Evolutionary conservation across 1,140 invertebrate genomes (phyloP), one percentile per base, ranked within the genome.

Genomic region (Scaptomyza hsui): DNA sequence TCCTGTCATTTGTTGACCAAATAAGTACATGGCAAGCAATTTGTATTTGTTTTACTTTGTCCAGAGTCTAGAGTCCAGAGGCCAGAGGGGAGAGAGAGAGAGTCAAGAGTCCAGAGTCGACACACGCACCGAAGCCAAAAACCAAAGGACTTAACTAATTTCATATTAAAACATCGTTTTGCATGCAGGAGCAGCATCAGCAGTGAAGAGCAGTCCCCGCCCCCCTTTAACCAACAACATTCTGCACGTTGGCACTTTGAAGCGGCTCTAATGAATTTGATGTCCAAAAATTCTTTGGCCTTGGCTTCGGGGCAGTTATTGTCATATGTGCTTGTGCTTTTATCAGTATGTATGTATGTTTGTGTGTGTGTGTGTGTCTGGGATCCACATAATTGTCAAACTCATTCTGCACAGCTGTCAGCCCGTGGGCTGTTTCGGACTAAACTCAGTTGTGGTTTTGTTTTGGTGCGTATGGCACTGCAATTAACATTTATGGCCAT

Each of bases 161-260:
- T 88, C 78, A 88, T 88, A 88, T 88, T 88, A 88, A 88, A 88
- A 88, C 82, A 88, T 88, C 82, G 82, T 89, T 88, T 88, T 88
- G 82, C 83, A 88, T 88, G 82, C 82, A 88, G 79, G 70, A 67
- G 62, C 79, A 81, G 69, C 52, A 51, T 44, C 61, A 65, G 65
- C 72, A 74, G 18, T 39, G 18, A 53, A 16, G 15, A 48, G 63
- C 16, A 79, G 51, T 44, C 57, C 41, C 21, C 42, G 51, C 44
- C 9, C 45, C 6, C n/a, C 12, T 51, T 37, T 15, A 47, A 52
- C 41, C 53, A 57, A 45, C 56, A 56, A 45, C 26, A 70, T 78
- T 47, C 60, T 45, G 57, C 63, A 71, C 49, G 60, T 53, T 61
- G 53, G 72, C 60, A 77, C 68, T 72, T 74, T 70, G 67, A 83